Evolutionary conservation across 2,888 invertebrate genomes (phyloP).

Genomic region (Drosophila borealis): DNA sequence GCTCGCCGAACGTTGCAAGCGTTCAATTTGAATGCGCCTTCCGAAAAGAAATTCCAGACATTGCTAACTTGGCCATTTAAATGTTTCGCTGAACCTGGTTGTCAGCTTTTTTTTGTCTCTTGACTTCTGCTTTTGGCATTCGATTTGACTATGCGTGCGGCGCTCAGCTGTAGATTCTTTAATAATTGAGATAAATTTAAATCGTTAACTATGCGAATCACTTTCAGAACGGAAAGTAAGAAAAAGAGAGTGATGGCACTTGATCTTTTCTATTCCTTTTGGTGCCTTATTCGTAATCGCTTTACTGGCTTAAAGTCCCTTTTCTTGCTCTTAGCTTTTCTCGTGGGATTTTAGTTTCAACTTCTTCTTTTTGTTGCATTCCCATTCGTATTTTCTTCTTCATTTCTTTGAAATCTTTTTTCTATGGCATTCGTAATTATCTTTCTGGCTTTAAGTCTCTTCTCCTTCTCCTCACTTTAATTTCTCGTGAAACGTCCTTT

Average conservation of each 20-base stretch:
- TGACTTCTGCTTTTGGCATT: conserved; percentile 12
- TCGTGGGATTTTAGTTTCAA: no score
- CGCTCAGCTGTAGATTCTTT: conserved; percentile 8
- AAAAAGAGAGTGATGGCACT: no score
- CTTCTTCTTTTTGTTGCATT: not conserved
- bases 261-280: not conserved
- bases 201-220: not conserved
- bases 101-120: conserved; percentile 16
- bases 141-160: conserved; percentile 2
- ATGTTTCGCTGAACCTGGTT: conserved; percentile 52
- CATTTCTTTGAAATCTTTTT: no score
- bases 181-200: conserved; percentile 34
- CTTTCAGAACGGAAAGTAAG: no score
- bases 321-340: no score
- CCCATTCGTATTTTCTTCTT: not conserved
- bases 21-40: conserved; percentile 77
- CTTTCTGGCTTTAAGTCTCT: no score
- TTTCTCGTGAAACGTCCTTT: no score
- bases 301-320: not conserved
- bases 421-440: no score
- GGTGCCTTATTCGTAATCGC: not conserved
- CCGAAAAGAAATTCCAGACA: conserved; percentile 65
- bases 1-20: conserved; percentile 26
- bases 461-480: no score
- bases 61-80: conserved; percentile 73